Conservation (phyloP, 2,797 vertebrate genomes). For the Oceanodroma leucorhoa region DNA sequence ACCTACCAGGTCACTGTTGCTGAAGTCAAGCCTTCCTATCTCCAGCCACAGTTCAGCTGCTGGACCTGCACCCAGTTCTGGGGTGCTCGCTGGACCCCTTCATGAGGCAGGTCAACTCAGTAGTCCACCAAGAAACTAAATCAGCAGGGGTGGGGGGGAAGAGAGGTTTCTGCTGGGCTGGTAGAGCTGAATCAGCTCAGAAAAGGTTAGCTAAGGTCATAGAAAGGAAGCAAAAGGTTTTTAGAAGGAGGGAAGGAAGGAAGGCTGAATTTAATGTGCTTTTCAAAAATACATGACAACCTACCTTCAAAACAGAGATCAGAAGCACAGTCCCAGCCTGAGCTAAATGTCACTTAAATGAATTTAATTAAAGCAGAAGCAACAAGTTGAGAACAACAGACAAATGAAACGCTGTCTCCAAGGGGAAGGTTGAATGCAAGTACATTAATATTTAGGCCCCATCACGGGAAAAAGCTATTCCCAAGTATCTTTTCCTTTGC, state of each 20-base stretch:
- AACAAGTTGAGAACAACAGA: slow-evolving; percentile 12
- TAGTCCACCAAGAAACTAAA: background rate
- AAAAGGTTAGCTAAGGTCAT: background rate
- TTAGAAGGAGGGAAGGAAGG: background rate
- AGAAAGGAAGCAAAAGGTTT: background rate
- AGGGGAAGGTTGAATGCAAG: background rate
- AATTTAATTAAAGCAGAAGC: slow-evolving; percentile 22
- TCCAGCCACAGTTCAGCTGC: background rate
- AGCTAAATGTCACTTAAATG: background rate
- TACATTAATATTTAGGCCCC: background rate
- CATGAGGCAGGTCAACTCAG: background rate
- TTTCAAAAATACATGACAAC: background rate
- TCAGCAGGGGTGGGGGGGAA: accelerated
- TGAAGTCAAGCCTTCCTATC: background rate
- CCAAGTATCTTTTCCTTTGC: background rate
- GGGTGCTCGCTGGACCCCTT: background rate
- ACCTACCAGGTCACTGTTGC: accelerated
- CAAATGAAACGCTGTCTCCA: background rate
- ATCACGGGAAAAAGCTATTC: background rate
- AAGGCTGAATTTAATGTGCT: background rate
- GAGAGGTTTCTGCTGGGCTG: background rate
- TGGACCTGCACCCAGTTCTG: background rate
- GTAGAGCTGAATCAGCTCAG: background rate
- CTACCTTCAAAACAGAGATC: background rate
- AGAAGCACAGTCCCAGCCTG: background rate